Base-by-base conservation (phyloP, 2,113 vertebrate genomes). In the Seriola rivoliana region DNA sequence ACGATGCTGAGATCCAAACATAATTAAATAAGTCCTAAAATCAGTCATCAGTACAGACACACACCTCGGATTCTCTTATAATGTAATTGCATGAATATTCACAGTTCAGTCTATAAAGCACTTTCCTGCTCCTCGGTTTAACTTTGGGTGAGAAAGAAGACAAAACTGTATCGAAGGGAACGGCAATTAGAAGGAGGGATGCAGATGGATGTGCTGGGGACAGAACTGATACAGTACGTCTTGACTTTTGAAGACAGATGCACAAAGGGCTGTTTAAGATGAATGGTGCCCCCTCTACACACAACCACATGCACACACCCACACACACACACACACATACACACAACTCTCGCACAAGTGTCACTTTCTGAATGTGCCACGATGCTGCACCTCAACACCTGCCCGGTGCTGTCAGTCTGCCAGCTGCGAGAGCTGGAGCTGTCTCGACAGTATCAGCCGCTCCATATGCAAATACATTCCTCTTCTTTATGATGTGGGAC, bases 401-500 rank as follows among this genome's bases (percentile, higher is more conserved):
- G 91, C 85, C 85, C 84, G 62, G 75, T 40, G 79, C 85, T 89
- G 92, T 91, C 93, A 91, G 59, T 84, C 86, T 86, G 86, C 90
- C 90, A 90, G 87, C 84, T 86, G 89, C 19, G 60, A 80, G 82
- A 87, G 84, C 85, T 48, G 68, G 55, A 81, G 81, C 75, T 76
- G 77, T 87, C 74, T 81, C 25, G 14, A 62, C 88, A 85, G 52
- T 72, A 72, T 84, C 78, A 77, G 46, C 57, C 63, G 10, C 85
- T 90, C 87, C 78, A 66, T 86, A 93, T 93, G 91, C 90, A 91
- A 93, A 93, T 88, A 77, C 67, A 13, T 81, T 85, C 82, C 83
- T 77, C 23, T 81, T 82, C 79, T 89, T 85, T 72, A 85, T 81
- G 78, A 80, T 82, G 84, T 71, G 59, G 59, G 50, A 87, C 84